Percentiles rank a stretch among this genome's conserved stretches.
These are phyloP conservation scores for Tapirus indicus DNA, from an alignment of 2,797 vertebrate genomes.

Conservation along the genomic window DNA sequence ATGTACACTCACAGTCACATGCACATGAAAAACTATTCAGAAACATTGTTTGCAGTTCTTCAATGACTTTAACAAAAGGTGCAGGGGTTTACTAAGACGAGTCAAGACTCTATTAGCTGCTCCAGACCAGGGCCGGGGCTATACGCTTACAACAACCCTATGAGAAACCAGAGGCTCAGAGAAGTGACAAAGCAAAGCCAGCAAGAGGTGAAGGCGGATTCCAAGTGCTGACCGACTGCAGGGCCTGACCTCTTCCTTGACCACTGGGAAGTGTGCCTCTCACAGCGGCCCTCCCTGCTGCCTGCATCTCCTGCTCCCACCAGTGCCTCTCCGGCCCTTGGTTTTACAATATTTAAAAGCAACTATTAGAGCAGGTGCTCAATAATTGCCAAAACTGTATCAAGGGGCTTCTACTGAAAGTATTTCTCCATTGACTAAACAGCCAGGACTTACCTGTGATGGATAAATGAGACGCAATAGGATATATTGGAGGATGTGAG, in stretches of 20 bases:
- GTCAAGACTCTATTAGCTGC: not conserved
- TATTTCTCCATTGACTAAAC: conserved; percentile 30
- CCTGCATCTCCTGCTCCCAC: not conserved
- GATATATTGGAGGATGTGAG: too few species aligned
- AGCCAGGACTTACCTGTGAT: not conserved
- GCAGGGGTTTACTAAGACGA: not conserved
- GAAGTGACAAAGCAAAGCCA: not conserved
- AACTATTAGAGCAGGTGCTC: not conserved
- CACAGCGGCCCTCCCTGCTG: not conserved
- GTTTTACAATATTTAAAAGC: not conserved
- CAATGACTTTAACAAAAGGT: conserved; percentile 35
- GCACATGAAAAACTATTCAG: not conserved
- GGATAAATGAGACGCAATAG: too few species aligned
- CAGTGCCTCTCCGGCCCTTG: not conserved
- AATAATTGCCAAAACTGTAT: not conserved
- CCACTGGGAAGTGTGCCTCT: not conserved
- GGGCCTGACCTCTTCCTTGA: not conserved
- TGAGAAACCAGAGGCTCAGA: not conserved
- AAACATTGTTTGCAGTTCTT: not conserved
- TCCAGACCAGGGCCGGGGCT: not conserved
- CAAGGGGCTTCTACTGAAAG: not conserved
- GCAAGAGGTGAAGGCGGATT: not conserved
- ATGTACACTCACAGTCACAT: not conserved
- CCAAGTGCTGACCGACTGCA: too few species aligned
- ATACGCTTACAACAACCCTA: not conserved